These are phyloP conservation scores for Pantherophis guttatus DNA, from an alignment of 2,113 vertebrate species.

Conservation along the genomic window DNA sequence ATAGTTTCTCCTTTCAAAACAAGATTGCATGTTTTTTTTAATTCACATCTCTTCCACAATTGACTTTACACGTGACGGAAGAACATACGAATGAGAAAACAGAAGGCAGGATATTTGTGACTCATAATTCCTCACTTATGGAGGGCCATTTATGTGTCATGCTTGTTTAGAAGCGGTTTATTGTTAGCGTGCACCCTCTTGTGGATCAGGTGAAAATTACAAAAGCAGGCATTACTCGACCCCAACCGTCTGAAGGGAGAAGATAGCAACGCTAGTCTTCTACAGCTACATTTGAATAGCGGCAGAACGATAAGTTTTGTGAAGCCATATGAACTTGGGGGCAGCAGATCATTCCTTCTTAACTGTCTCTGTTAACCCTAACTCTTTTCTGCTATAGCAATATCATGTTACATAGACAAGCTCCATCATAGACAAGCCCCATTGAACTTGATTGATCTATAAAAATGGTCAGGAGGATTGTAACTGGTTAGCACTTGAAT, in stretches of 20 bases:
- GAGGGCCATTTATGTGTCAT: background rate
- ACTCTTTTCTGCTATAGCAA: background rate
- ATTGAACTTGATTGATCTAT: background rate
- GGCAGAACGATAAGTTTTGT: background rate
- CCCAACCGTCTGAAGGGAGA: background rate
- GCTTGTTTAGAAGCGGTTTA: conserved; percentile 6
- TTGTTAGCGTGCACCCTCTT: conserved; percentile 71
- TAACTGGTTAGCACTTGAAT: background rate
- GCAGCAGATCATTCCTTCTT: background rate
- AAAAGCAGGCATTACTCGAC: background rate
- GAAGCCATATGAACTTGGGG: background rate
- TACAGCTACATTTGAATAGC: background rate
- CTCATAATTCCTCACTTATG: conserved; percentile 41
- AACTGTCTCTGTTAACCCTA: background rate
- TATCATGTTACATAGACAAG: background rate
- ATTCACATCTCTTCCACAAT: conserved; percentile 1
- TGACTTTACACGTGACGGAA: conserved; percentile 46
- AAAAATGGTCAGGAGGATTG: background rate
- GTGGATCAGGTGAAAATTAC: conserved; percentile 54
- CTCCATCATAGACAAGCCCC: too few relatives aligned
- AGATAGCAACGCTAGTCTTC: background rate
- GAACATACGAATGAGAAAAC: conserved; percentile 24
- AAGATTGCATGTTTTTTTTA: conserved; percentile 42
- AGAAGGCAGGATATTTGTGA: conserved; percentile 28
- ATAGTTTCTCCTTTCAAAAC: conserved; percentile 43